Conservation (phyloP, 2,888 invertebrate species). For the Polydrusus tereticollis region DNA sequence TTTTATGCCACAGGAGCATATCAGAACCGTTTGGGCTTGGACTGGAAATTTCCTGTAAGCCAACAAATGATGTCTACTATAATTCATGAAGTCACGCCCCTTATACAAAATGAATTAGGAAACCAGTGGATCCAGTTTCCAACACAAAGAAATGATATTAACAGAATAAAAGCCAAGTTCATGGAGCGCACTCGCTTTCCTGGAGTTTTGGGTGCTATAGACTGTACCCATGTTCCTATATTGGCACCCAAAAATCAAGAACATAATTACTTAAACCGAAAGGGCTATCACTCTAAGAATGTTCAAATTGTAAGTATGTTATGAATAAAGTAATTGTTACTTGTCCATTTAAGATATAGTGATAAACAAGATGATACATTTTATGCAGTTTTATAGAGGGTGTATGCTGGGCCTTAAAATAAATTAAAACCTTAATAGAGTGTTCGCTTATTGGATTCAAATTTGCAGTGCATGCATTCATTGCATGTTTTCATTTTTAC, state of each 20-base stretch:
- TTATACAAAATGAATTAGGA: not conserved
- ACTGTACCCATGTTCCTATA: slow-evolving; percentile 8
- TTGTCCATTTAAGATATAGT: not conserved
- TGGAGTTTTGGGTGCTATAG: not conserved
- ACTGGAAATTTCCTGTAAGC: not conserved
- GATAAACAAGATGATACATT: too few relatives aligned
- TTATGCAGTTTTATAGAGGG: too few relatives aligned
- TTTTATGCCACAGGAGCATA: slow-evolving; percentile 25
- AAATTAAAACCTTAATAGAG: too few relatives aligned
- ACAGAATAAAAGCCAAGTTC: not conserved
- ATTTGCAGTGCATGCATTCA: too few relatives aligned
- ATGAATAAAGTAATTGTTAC: not conserved
- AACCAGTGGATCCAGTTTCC: slow-evolving; percentile 33
- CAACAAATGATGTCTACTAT: slow-evolving; percentile 16
- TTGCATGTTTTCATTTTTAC: too few relatives aligned
- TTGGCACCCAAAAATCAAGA: slow-evolving; percentile 1
- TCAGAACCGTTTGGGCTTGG: slow-evolving; percentile 5
- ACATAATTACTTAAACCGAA: slow-evolving; percentile 3
- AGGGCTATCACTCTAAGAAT: not conserved
- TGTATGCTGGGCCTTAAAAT: too few relatives aligned
- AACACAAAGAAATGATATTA: slow-evolving; percentile 5
- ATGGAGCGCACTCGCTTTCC: not conserved
- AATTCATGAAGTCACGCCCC: slow-evolving; percentile 11
- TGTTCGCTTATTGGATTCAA: too few relatives aligned
- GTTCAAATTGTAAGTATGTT: slow-evolving; percentile 7